These are phyloP conservation scores for Cephus cinctus DNA, from an alignment of 1,140 invertebrate species.

Conservation along the genomic window DNA sequence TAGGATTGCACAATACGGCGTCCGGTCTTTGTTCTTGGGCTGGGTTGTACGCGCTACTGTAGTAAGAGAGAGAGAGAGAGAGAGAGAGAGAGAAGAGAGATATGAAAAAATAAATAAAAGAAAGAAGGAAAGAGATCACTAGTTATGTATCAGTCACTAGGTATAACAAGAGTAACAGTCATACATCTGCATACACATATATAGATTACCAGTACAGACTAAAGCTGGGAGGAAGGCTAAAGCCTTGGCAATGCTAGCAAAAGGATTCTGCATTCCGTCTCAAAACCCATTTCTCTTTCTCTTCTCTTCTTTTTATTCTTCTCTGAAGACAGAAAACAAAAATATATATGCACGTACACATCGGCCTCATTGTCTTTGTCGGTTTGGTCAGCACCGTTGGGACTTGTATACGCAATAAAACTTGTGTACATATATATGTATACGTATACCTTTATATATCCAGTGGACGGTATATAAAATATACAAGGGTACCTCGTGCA, in stretches of 20 bases:
- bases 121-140: not conserved
- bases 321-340: not conserved
- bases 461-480: not conserved
- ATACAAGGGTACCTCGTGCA: too few relatives aligned
- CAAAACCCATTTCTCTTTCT: slow-evolving; percentile 1
- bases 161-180: too few relatives aligned
- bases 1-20: slow-evolving; percentile 33
- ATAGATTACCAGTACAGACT: not conserved
- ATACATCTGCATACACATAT: not conserved
- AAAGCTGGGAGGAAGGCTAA: too few relatives aligned
- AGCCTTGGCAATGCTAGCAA: slow-evolving; percentile 21
- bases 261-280: slow-evolving; percentile 17
- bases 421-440: not conserved
- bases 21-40: slow-evolving; percentile 42
- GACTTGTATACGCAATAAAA: not conserved
- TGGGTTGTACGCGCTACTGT: not conserved
- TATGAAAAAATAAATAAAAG: not conserved
- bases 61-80: not conserved
- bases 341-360: too few relatives aligned
- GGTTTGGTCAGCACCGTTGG: not conserved
- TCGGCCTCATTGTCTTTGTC: not conserved
- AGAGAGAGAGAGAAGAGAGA: not conserved
- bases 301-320: not conserved
- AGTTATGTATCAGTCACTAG: not conserved
- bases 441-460: too few relatives aligned